Evolutionary conservation across 2,113 vertebrate genomes (phyloP).

Genomic region (Labeo rohita): DNA sequence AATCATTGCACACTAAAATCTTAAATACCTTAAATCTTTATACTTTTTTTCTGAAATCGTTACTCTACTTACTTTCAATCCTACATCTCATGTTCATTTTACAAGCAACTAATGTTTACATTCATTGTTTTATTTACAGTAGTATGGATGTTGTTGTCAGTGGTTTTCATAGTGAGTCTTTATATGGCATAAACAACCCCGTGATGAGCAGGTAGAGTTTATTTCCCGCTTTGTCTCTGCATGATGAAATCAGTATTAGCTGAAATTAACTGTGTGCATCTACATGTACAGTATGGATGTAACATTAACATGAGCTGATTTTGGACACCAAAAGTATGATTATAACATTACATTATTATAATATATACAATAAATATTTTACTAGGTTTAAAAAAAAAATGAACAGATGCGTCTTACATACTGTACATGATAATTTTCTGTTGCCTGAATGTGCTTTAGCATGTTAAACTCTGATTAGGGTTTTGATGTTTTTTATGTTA

Average conservation of each 20-base stretch:
- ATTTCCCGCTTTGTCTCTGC: conserved; percentile 17
- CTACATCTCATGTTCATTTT: background rate
- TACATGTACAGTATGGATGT: background rate
- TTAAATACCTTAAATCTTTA: background rate
- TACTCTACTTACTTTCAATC: background rate
- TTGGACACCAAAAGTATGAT: background rate
- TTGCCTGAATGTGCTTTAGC: background rate
- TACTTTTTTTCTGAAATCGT: background rate
- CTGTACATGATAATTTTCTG: background rate
- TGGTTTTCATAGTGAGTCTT: conserved; percentile 86
- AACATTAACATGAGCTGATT: background rate
- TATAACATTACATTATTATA: background rate
- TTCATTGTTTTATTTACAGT: conserved; percentile 82
- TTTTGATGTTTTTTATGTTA: background rate
- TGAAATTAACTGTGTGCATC: background rate
- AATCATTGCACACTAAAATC: background rate
- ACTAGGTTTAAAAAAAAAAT: background rate
- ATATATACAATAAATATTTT: background rate
- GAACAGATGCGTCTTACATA: background rate
- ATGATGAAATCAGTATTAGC: conserved; percentile 1
- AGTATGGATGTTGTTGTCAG: conserved; percentile 82
- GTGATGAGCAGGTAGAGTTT: conserved; percentile 81
- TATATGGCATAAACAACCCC: conserved; percentile 82
- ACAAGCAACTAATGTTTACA: background rate
- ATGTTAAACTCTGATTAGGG: background rate